Conservation (phyloP, 2,888 invertebrate genomes). For the Dusona sp. region DNA sequence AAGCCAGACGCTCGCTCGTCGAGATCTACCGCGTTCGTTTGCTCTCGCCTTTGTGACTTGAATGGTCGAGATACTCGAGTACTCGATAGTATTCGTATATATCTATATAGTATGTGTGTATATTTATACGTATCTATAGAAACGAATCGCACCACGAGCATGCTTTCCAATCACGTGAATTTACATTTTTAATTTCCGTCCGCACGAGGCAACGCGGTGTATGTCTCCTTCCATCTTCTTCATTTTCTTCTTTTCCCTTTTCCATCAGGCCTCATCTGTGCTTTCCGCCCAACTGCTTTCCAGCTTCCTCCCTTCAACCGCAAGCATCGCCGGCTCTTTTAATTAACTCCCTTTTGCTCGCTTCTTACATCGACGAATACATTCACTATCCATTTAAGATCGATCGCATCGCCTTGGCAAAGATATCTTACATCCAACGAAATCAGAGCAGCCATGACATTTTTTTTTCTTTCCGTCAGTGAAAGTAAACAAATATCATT, state of each 20-base stretch:
- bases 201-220: conserved; percentile 50
- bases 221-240: conserved; percentile 45
- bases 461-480: background rate
- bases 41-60: conserved; percentile 42
- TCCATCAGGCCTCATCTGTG: conserved; percentile 50
- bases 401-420: conserved; percentile 44
- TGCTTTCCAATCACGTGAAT: conserved; percentile 78
- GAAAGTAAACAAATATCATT: background rate
- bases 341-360: conserved; percentile 80
- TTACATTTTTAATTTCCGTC: conserved; percentile 82
- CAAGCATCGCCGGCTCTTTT: conserved; percentile 72
- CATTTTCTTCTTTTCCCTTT: conserved; percentile 35
- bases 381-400: conserved; percentile 49
- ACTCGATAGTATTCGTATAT: conserved; percentile 15
- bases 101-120: background rate
- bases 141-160: conserved; percentile 41
- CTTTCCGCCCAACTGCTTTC: conserved; percentile 57
- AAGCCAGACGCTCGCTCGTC: conserved; percentile 61
- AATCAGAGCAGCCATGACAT: conserved; percentile 1
- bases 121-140: conserved; percentile 32
- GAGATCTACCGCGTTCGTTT: conserved; percentile 52
- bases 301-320: conserved; percentile 51
- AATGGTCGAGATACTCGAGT: conserved; percentile 14
- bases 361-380: conserved; percentile 77
- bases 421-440: conserved; percentile 42